These are phyloP conservation scores for Trypoxylon attenuatum DNA, from an alignment of 2,888 invertebrate species.

Conservation along the genomic window DNA sequence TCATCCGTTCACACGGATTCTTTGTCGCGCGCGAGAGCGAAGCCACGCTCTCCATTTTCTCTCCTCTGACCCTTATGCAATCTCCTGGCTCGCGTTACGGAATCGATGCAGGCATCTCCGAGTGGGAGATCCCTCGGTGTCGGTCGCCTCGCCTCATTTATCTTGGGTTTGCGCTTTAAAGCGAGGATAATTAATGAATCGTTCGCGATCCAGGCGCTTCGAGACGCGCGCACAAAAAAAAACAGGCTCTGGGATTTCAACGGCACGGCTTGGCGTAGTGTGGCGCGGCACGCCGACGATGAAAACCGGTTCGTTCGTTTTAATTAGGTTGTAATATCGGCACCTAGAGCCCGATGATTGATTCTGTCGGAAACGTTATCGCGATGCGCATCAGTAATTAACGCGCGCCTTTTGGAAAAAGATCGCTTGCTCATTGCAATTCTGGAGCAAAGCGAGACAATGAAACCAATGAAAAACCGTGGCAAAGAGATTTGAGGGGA, in stretches of 20 bases:
- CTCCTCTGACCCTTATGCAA: conserved; percentile 15
- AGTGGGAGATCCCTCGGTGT: background rate
- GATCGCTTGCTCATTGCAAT: too few relatives aligned
- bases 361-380: conserved; percentile 16
- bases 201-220: conserved; percentile 9
- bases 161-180: conserved; percentile 43
- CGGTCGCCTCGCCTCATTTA: conserved; percentile 29
- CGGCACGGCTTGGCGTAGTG: too few relatives aligned
- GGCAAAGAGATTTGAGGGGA: background rate
- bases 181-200: conserved; percentile 47
- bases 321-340: conserved; percentile 38
- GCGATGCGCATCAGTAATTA: conserved; percentile 23
- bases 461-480: too few relatives aligned
- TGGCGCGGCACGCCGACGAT: too few relatives aligned
- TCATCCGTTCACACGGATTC: background rate
- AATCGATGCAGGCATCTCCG: conserved; percentile 22
- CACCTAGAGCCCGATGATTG: conserved; percentile 25
- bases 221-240: conserved; percentile 19
- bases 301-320: conserved; percentile 38
- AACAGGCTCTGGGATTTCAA: conserved; percentile 17
- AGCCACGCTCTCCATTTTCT: background rate
- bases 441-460: too few relatives aligned
- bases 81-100: conserved; percentile 24
- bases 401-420: conserved; percentile 2
- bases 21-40: too few relatives aligned